Conservation (phyloP, 2,888 invertebrate genomes). For the Idaea straminata region DNA sequence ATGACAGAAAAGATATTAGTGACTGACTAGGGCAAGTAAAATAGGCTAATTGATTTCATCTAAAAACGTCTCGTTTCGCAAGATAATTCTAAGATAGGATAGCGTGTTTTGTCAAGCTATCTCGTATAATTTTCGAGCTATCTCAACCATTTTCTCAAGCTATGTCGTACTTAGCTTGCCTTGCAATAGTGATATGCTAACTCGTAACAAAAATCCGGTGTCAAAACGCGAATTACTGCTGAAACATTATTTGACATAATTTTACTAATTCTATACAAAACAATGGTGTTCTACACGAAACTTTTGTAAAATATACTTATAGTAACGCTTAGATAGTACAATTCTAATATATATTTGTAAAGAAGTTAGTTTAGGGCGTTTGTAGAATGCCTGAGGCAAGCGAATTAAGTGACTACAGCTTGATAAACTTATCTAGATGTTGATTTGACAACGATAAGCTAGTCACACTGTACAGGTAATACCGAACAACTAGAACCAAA, state of each 20-base stretch:
- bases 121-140: neutral
- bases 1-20: no score
- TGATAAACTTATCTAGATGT: neutral
- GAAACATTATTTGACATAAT: conserved; percentile 29
- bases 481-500: neutral
- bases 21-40: no score
- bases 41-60: no score
- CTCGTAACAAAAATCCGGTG: conserved; percentile 42
- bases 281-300: no score
- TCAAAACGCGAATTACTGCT: conserved; percentile 37
- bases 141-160: neutral
- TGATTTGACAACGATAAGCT: neutral
- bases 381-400: neutral
- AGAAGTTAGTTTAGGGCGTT: neutral
- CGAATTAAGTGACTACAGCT: neutral
- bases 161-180: neutral
- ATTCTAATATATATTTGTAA: neutral
- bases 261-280: neutral
- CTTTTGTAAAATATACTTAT: neutral
- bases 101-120: no score
- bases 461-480: neutral
- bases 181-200: conserved; percentile 55
- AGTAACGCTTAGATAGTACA: neutral
- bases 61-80: no score
- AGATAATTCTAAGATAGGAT: no score